A percentile compares a stretch with the other conserved stretches of the same genome.
Evolutionary conservation across 2,888 invertebrate genomes (phyloP).

Genomic region (Unio delphinus): DNA sequence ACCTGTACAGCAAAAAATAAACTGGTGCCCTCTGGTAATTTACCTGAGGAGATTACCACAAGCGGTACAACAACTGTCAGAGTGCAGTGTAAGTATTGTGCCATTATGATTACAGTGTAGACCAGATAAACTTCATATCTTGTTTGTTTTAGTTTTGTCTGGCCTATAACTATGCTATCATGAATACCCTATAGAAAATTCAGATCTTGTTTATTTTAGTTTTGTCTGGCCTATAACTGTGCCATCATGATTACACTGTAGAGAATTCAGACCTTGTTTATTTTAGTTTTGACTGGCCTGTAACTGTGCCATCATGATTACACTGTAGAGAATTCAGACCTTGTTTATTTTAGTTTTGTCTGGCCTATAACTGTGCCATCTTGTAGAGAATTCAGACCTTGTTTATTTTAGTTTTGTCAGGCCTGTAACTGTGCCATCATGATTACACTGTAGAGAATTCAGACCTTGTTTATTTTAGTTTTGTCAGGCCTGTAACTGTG

Average conservation of each 20-base stretch:
- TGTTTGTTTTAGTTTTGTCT: too few relatives aligned
- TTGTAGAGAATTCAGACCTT: too few relatives aligned
- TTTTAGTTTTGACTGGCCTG: too few relatives aligned
- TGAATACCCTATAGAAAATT: background rate
- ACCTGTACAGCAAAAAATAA: slow-evolving; percentile 50
- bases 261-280: too few relatives aligned
- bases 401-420: too few relatives aligned
- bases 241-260: background rate
- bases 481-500: background rate
- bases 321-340: too few relatives aligned
- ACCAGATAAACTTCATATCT: too few relatives aligned
- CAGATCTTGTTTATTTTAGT: too few relatives aligned
- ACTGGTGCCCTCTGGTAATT: slow-evolving; percentile 43
- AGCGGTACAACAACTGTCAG: slow-evolving; percentile 42
- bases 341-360: too few relatives aligned
- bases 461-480: too few relatives aligned
- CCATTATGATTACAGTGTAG: background rate
- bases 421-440: background rate
- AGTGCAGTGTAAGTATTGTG: slow-evolving; percentile 51
- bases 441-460: background rate
- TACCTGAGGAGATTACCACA: slow-evolving; percentile 26
- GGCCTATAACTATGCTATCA: background rate
- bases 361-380: too few relatives aligned
- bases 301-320: background rate
- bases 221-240: too few relatives aligned